A percentile compares a stretch with the other conserved stretches of the same genome.
phyloP scores from a whole-genome alignment of 2,888 invertebrate species.

The Cordylochernes scorpioides region DNA sequence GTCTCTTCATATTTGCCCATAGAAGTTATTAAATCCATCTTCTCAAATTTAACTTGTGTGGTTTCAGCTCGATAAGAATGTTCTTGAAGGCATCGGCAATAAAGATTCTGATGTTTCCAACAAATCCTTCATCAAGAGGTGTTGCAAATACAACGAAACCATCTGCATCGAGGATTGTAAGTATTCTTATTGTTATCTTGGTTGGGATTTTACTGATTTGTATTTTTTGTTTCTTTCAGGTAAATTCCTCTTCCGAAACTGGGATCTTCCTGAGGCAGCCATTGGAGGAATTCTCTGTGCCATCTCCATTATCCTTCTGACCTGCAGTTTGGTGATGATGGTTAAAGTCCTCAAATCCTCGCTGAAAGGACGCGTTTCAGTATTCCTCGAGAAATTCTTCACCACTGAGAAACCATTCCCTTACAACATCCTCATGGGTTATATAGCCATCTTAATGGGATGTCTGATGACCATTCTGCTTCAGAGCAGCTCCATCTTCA shows the following conservation, averaged over 20 bases:
- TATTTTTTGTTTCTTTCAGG: slow-evolving; percentile 13
- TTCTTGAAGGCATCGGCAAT: slow-evolving; percentile 22
- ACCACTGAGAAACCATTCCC: slow-evolving; percentile 23
- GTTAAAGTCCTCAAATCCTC: slow-evolving; percentile 28
- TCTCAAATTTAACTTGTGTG: too few relatives aligned
- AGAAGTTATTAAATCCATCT: too few relatives aligned
- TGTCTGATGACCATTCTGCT: slow-evolving; percentile 29
- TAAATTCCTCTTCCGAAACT: slow-evolving; percentile 17
- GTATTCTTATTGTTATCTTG: not conserved
- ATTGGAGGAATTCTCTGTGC: slow-evolving; percentile 25
- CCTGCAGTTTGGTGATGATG: slow-evolving; percentile 26
- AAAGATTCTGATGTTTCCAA: slow-evolving; percentile 18
- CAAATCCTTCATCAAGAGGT: slow-evolving; percentile 18
- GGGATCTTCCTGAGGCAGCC: slow-evolving; percentile 20
- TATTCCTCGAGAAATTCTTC: slow-evolving; percentile 22
- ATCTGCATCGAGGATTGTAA: slow-evolving; percentile 10
- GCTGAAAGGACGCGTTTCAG: slow-evolving; percentile 24
- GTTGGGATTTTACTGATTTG: not conserved
- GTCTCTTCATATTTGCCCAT: too few relatives aligned
- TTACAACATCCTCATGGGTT: slow-evolving; percentile 26
- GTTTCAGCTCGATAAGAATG: slow-evolving; percentile 22
- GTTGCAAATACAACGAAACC: slow-evolving; percentile 15
- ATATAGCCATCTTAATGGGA: slow-evolving; percentile 28
- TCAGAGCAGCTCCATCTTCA: slow-evolving; percentile 31
- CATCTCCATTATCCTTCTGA: slow-evolving; percentile 24